Evolutionary conservation across 2,888 invertebrate genomes (phyloP).

Genomic region (Drosophila mercatorum): DNA sequence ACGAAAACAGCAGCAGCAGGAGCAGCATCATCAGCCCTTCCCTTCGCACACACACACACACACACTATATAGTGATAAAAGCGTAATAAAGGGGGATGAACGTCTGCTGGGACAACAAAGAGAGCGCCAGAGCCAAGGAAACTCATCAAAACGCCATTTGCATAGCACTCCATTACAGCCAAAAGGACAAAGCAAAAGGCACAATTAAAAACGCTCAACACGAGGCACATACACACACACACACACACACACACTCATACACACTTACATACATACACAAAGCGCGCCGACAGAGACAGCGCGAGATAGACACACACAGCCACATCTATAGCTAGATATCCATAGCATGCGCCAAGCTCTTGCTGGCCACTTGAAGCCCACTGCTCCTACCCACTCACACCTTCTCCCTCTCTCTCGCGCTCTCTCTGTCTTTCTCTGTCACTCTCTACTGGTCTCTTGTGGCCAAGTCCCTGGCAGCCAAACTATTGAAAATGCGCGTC

Average conservation of each 20-base stretch:
- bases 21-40: conserved; percentile 55
- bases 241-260: not conserved
- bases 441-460: not conserved
- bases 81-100: conserved; percentile 76
- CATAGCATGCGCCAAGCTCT: conserved; percentile 16
- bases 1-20: conserved; percentile 46
- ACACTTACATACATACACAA: not conserved
- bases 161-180: conserved; percentile 80
- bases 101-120: conserved; percentile 67
- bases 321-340: conserved; percentile 12
- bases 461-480: conserved; percentile 26
- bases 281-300: conserved; percentile 35
- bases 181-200: conserved; percentile 81
- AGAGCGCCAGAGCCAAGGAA: conserved; percentile 71
- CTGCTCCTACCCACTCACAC: not conserved
- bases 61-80: conserved; percentile 37
- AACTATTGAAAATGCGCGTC: conserved; percentile 51
- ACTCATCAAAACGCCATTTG: conserved; percentile 81
- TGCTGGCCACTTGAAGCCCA: conserved; percentile 61
- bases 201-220: conserved; percentile 75
- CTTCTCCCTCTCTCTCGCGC: not conserved
- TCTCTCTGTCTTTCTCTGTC: not conserved
- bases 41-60: conserved; percentile 47
- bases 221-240: conserved; percentile 8
- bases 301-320: conserved; percentile 13